Conservation (phyloP, 2,797 vertebrate genomes). For the Aplochiton taeniatus region DNA sequence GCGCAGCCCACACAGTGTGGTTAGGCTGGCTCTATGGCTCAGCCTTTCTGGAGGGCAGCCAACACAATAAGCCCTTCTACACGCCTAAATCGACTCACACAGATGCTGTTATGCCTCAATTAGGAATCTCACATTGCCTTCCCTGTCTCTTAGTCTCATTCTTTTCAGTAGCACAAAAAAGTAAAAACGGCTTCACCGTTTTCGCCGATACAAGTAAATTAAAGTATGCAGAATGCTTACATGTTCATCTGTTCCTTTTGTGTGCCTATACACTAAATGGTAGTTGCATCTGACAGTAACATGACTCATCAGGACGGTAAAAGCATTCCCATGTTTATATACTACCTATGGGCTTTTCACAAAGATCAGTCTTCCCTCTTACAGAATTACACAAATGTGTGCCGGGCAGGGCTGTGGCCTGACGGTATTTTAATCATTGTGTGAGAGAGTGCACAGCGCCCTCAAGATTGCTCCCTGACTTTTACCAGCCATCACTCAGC, state of each 20-base stretch:
- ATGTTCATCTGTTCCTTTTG: no score
- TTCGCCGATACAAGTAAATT: no score
- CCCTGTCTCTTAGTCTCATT: no score
- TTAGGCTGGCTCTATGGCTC: constrained; percentile 49
- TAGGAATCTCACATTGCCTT: not conserved
- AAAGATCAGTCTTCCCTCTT: not conserved
- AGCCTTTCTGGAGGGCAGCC: constrained; percentile 47
- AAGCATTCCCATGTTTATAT: no score
- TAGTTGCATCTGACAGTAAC: no score
- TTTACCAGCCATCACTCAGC: constrained; percentile 5
- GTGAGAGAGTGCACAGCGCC: not conserved
- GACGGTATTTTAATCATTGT: not conserved
- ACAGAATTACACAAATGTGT: not conserved
- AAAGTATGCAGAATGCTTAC: no score
- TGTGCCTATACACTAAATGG: no score
- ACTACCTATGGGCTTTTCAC: no score
- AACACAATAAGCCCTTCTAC: constrained; percentile 28
- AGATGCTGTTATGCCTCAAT: constrained; percentile 17
- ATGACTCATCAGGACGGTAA: no score
- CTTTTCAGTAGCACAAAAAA: no score
- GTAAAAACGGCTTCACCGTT: no score
- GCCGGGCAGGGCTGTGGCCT: not conserved
- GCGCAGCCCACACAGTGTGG: constrained; percentile 37
- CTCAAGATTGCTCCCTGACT: not conserved
- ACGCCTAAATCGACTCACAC: constrained; percentile 25